A percentile compares a stretch with the other conserved stretches of the same genome.
Evolutionary conservation across 64 coral and sea anemone genomes (phyloP).

Genomic region (Trachythela sp.): DNA sequence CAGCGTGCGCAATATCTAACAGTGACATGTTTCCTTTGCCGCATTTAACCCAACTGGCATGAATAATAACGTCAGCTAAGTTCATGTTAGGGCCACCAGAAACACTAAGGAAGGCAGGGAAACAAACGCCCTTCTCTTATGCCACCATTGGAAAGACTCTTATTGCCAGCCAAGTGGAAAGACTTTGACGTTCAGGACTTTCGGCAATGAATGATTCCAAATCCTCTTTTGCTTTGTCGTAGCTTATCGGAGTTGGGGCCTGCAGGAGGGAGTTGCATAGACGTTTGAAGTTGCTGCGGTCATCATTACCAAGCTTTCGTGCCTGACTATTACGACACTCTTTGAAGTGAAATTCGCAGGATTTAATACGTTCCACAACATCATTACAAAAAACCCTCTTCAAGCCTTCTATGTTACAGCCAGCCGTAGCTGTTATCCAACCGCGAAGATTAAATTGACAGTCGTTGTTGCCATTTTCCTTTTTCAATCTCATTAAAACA

Average conservation of each 20-base stretch:
- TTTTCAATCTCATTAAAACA: slow-evolving; percentile 53
- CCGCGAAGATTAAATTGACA: slow-evolving; percentile 50
- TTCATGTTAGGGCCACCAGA: slow-evolving; percentile 34
- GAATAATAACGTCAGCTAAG: slow-evolving; percentile 34
- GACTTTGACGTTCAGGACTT: slow-evolving; percentile 10
- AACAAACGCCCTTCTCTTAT: slow-evolving; percentile 39
- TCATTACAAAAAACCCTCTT: slow-evolving; percentile 22
- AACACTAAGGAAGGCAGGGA: slow-evolving; percentile 32
- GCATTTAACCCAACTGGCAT: slow-evolving; percentile 49
- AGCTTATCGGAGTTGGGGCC: slow-evolving; percentile 19
- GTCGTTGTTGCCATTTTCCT: slow-evolving; percentile 33
- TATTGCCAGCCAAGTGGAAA: slow-evolving; percentile 43
- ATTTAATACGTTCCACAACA: slow-evolving; percentile 9
- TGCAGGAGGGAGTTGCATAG: slow-evolving; percentile 32
- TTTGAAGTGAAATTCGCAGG: slow-evolving; percentile 53
- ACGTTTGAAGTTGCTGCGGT: slow-evolving; percentile 35
- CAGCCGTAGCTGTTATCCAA: slow-evolving; percentile 56
- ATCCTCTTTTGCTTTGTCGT: slow-evolving; percentile 46
- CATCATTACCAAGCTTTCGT: slow-evolving; percentile 27
- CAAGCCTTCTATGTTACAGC: slow-evolving; percentile 45
- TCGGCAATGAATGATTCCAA: slow-evolving; percentile 37
- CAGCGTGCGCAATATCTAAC: slow-evolving; percentile 19
- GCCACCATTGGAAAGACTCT: no score
- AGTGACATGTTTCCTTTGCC: slow-evolving; percentile 42
- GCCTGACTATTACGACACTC: slow-evolving; percentile 50